A percentile compares a stretch with the other conserved stretches of the same genome.
Conservation (phyloP, 2,113 vertebrate species). For the Neodontobutis hainanensis region DNA sequence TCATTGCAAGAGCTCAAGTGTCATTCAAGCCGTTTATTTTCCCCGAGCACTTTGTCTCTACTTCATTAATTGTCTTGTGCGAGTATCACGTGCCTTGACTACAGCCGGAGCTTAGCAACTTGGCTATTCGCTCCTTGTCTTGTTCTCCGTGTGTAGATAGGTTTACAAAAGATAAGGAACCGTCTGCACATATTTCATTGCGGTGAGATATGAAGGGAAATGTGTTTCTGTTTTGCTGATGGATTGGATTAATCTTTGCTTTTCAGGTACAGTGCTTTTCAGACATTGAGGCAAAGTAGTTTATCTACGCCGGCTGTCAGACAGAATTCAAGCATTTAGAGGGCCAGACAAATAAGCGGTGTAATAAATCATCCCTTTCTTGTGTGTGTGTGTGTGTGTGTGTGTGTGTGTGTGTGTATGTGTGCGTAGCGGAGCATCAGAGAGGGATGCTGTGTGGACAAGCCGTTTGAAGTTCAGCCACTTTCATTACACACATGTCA, state of each 20-base stretch:
- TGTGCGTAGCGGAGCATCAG: constrained; percentile 42
- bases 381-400: constrained; percentile 8
- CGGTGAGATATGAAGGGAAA: constrained; percentile 22
- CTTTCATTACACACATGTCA: constrained; percentile 76
- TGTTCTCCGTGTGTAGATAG: constrained; percentile 30
- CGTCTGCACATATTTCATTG: constrained; percentile 19
- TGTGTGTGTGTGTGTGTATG: background rate
- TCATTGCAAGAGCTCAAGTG: constrained; percentile 61
- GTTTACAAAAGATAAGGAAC: constrained; percentile 40
- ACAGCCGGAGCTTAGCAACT: constrained; percentile 40
- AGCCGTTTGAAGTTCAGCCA: constrained; percentile 66
- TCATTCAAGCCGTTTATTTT: constrained; percentile 61
- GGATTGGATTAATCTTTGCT: constrained; percentile 69
- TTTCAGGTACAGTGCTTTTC: constrained; percentile 67
- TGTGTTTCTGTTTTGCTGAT: constrained; percentile 56
- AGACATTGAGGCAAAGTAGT: constrained; percentile 50
- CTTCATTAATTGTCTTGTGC: constrained; percentile 68
- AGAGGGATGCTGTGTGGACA: constrained; percentile 38
- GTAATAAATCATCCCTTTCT: constrained; percentile 71
- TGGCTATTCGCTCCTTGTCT: constrained; percentile 14
- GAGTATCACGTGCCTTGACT: constrained; percentile 58
- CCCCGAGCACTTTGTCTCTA: constrained; percentile 65
- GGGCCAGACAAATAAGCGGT: constrained; percentile 62
- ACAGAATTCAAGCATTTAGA: constrained; percentile 65
- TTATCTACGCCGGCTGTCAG: constrained; percentile 68